Evolutionary conservation across 1,140 invertebrate species (phyloP).

Genomic region (Heliothis virescens): DNA sequence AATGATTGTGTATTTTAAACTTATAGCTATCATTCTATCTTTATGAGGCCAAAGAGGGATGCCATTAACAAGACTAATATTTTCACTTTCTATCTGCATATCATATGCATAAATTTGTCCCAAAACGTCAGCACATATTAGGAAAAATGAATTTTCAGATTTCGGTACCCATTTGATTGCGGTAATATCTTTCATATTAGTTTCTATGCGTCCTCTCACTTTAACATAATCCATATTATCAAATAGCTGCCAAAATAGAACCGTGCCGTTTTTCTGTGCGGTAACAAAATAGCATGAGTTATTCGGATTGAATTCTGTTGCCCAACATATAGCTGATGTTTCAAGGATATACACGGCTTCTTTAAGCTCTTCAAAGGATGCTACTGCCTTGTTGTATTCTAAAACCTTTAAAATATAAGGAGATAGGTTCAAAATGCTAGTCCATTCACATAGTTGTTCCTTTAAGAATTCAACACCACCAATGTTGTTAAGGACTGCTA

Average conservation of each 20-base stretch:
- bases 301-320: conserved; percentile 58
- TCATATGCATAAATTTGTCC: conserved; percentile 65
- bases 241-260: conserved; percentile 67
- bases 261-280: conserved; percentile 70
- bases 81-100: conserved; percentile 58
- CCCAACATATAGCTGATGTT: conserved; percentile 69
- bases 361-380: conserved; percentile 60
- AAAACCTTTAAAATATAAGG: conserved; percentile 57
- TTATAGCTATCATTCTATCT: conserved; percentile 69
- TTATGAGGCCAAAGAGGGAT: conserved; percentile 65
- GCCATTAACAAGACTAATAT: conserved; percentile 52
- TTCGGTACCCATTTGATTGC: conserved; percentile 65
- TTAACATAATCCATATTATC: conserved; percentile 50
- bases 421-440: conserved; percentile 65
- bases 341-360: conserved; percentile 60
- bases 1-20: conserved; percentile 56
- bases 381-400: conserved; percentile 45
- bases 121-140: conserved; percentile 62
- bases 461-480: conserved; percentile 71
- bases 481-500: conserved; percentile 73
- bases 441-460: conserved; percentile 56
- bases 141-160: conserved; percentile 54
- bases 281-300: conserved; percentile 70
- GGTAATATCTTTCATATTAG: conserved; percentile 56
- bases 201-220: conserved; percentile 54